phyloP scores from a whole-genome alignment of 2,113 vertebrate genomes.

The Zingel zingel region DNA sequence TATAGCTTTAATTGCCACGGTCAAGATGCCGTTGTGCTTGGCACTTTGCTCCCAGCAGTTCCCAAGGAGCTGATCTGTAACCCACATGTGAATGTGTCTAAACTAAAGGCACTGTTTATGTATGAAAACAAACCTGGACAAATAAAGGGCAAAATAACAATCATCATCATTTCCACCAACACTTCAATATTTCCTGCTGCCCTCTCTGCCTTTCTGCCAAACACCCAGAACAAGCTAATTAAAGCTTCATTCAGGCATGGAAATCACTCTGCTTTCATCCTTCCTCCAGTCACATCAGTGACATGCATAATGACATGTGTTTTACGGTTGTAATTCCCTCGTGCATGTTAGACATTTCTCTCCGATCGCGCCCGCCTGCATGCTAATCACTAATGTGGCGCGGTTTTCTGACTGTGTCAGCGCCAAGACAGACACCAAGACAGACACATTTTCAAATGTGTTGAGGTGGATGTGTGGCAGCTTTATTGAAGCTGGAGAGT shows the following conservation, averaged over 20 bases:
- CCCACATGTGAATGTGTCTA: conserved; percentile 18
- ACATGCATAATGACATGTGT: conserved; percentile 72
- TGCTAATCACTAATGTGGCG: conserved; percentile 58
- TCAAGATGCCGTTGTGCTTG: conserved; percentile 63
- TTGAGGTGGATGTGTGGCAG: conserved; percentile 19
- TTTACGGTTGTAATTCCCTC: conserved; percentile 63
- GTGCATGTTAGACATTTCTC: conserved; percentile 68
- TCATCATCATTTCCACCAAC: conserved; percentile 47
- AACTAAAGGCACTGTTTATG: conserved; percentile 13
- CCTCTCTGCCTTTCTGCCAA: conserved; percentile 40
- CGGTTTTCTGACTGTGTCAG: conserved; percentile 26
- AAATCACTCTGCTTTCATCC: conserved; percentile 60
- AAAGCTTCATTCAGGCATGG: conserved; percentile 71
- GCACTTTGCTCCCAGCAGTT: conserved; percentile 33
- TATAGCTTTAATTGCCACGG: not conserved
- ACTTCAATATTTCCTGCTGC: conserved; percentile 37
- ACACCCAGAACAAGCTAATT: conserved; percentile 69
- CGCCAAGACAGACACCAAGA: conserved; percentile 8
- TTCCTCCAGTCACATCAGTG: conserved; percentile 53
- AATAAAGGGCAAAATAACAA: conserved; percentile 66
- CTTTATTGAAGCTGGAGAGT: conserved; percentile 35
- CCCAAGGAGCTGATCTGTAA: conserved; percentile 38
- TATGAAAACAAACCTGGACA: conserved; percentile 25
- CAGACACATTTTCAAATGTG: conserved; percentile 4
- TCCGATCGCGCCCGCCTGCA: conserved; percentile 40